A percentile compares a stretch with the other conserved stretches of the same genome.
Conservation (phyloP, 2,797 vertebrate species). For the Micrastur ruficollis region DNA sequence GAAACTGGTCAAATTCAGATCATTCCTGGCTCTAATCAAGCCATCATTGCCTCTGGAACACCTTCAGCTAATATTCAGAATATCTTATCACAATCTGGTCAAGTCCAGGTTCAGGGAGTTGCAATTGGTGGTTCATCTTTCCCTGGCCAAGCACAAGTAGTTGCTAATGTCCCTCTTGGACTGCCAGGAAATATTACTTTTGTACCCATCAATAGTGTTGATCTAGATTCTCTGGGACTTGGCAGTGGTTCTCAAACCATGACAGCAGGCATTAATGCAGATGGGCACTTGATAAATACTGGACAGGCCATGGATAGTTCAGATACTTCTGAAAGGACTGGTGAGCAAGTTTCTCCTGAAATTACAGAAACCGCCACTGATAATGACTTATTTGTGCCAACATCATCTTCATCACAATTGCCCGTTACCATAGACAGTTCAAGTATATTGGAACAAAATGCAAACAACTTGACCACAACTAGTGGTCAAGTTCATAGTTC, state of each 20-base stretch:
- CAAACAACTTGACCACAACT: constrained; percentile 81
- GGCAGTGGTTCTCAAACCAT: constrained; percentile 94
- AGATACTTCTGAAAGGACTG: constrained; percentile 88
- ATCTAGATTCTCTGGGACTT: constrained; percentile 96
- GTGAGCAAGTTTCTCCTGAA: constrained; percentile 88
- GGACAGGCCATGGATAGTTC: constrained; percentile 88
- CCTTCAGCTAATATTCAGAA: constrained; percentile 89
- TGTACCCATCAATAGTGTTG: constrained; percentile 98
- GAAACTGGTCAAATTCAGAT: constrained; percentile 97
- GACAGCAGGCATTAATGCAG: constrained; percentile 95
- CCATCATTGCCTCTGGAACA: constrained; percentile 86
- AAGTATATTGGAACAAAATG: constrained; percentile 88
- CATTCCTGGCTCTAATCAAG: constrained; percentile 90
- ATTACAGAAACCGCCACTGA: constrained; percentile 89
- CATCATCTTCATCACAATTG: constrained; percentile 89
- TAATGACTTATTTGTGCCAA: constrained; percentile 95
- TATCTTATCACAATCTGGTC: constrained; percentile 94
- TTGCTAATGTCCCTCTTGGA: constrained; percentile 95
- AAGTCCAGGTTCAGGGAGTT: constrained; percentile 95
- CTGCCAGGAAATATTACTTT: constrained; percentile 98
- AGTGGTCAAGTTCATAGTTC: constrained; percentile 87
- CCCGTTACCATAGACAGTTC: constrained; percentile 87
- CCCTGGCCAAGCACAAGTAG: constrained; percentile 95
- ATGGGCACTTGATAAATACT: constrained; percentile 93
- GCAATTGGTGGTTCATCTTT: constrained; percentile 91